Percentiles rank a stretch among this genome's conserved stretches.
phyloP scores from a whole-genome alignment of 2,888 invertebrate genomes.

The Nemotelus pantherinus region DNA sequence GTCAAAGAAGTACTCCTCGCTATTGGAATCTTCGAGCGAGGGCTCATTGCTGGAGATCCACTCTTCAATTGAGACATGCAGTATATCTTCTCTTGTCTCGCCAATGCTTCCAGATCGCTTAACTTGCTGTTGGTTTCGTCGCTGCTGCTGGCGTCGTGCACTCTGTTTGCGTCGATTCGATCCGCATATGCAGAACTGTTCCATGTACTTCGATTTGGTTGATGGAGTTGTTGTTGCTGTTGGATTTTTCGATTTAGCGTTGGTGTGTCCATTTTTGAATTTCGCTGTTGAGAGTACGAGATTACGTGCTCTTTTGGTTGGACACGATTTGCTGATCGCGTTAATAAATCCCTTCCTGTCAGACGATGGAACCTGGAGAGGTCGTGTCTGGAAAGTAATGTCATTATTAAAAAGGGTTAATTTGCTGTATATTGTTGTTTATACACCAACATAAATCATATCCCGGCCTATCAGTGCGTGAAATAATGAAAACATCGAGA shows the following conservation, averaged over 20 bases:
- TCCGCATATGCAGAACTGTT: conserved; percentile 75
- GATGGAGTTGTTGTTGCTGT: conserved; percentile 59
- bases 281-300: conserved; percentile 66
- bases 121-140: conserved; percentile 62
- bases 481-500: too few species aligned
- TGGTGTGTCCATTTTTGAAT: conserved; percentile 66
- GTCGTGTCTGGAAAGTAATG: conserved; percentile 61
- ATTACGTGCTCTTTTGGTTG: conserved; percentile 66
- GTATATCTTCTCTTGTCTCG: conserved; percentile 66
- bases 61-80: conserved; percentile 66
- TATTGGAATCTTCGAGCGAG: conserved; percentile 46
- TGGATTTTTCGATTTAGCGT: conserved; percentile 64
- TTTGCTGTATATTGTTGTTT: too few species aligned
- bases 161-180: conserved; percentile 62
- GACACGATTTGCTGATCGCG: conserved; percentile 64
- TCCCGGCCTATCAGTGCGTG: too few species aligned
- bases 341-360: conserved; percentile 66
- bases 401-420: not conserved
- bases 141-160: conserved; percentile 60
- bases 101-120: conserved; percentile 76
- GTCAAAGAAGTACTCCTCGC: conserved; percentile 64
- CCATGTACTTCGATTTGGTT: conserved; percentile 70
- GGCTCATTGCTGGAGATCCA: conserved; percentile 63
- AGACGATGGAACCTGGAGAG: conserved; percentile 66
- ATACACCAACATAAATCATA: too few species aligned